phyloP scores from a whole-genome alignment of 2,113 vertebrate species.

The Cercopithecus mona region DNA sequence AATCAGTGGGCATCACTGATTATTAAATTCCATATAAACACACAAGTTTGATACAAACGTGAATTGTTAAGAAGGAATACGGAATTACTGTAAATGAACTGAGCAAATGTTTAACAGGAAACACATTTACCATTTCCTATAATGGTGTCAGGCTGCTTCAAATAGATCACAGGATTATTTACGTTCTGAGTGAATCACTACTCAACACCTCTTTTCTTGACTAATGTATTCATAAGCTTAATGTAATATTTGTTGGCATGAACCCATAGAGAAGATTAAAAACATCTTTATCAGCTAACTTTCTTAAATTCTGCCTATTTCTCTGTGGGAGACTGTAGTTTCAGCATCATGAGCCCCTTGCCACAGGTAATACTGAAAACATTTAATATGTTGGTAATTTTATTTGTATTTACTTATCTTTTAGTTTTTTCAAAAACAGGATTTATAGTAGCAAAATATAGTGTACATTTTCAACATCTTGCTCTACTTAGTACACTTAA shows the following conservation, averaged over 20 bases:
- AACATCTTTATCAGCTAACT: not conserved
- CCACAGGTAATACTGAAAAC: not conserved
- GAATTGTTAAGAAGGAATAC: not conserved
- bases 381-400: not conserved
- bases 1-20: not conserved
- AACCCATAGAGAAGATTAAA: not conserved
- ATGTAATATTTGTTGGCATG: not conserved
- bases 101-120: slow-evolving; percentile 42
- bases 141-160: not conserved
- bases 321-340: not conserved
- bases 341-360: not conserved
- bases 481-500: not conserved
- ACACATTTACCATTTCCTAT: slow-evolving; percentile 13
- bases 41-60: not conserved
- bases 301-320: not conserved
- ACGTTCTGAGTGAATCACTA: slow-evolving; percentile 34
- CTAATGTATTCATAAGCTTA: slow-evolving; percentile 46
- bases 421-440: not conserved
- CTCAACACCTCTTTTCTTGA: slow-evolving; percentile 29
- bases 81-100: slow-evolving; percentile 35
- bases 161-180: slow-evolving; percentile 42
- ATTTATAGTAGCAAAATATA: not conserved
- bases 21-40: not conserved
- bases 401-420: not conserved
- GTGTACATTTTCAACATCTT: slow-evolving; percentile 3